Conservation (phyloP, 2,888 invertebrate species). For the Teleogryllus oceanicus region DNA sequence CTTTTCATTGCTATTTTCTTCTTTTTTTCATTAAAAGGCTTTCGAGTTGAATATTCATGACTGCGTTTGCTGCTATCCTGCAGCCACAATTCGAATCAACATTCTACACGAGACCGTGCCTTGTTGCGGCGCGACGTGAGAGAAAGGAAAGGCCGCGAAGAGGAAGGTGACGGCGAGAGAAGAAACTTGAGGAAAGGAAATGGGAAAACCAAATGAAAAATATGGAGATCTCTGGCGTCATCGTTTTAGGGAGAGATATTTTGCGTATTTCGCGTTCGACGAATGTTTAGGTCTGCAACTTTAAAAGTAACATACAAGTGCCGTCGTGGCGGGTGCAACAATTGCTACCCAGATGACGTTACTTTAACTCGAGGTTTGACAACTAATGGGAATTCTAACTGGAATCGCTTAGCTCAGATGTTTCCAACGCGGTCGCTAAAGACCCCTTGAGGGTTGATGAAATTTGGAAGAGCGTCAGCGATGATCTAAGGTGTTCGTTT, state of each 20-base stretch:
- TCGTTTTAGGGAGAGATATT: conserved; percentile 27
- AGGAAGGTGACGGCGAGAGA: neutral
- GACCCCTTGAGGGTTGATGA: too few relatives aligned
- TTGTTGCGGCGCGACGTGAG: conserved; percentile 25
- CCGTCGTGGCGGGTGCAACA: too few relatives aligned
- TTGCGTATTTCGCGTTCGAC: too few relatives aligned
- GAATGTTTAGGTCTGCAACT: too few relatives aligned
- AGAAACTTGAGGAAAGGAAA: conserved; percentile 20
- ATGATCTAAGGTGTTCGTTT: too few relatives aligned
- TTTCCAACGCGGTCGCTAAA: too few relatives aligned
- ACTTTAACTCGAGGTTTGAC: too few relatives aligned
- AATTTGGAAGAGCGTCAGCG: too few relatives aligned
- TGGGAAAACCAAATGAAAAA: conserved; percentile 32
- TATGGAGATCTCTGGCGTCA: conserved; percentile 31
- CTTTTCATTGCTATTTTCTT: conserved; percentile 24
- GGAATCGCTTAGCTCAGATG: too few relatives aligned
- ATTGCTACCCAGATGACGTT: too few relatives aligned
- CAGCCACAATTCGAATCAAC: conserved; percentile 31
- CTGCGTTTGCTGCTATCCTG: conserved; percentile 29
- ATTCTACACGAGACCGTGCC: conserved; percentile 31
- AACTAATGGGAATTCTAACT: too few relatives aligned
- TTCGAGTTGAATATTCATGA: conserved; percentile 33
- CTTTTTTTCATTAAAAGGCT: conserved; percentile 31
- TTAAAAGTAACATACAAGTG: too few relatives aligned
- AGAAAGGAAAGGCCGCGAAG: neutral